A percentile compares a stretch with the other conserved stretches of the same genome.
phyloP scores from a whole-genome alignment of 2,113 vertebrate species.

The Amphiprion percula region DNA sequence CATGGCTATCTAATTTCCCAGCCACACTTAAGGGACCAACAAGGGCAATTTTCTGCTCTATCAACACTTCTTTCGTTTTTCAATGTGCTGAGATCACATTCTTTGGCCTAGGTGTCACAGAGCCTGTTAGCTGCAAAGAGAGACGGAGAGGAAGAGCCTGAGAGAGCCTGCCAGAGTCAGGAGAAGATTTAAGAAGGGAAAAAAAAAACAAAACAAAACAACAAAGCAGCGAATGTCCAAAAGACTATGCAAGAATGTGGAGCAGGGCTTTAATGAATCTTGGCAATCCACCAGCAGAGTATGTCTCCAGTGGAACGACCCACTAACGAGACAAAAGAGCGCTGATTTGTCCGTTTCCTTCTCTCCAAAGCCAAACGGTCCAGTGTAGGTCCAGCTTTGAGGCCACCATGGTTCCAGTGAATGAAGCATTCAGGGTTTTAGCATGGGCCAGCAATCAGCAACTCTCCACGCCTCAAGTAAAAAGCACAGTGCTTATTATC shows the following conservation, averaged over 20 bases:
- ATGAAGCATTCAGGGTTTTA: constrained; percentile 60
- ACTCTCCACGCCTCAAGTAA: constrained; percentile 39
- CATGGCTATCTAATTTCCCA: constrained; percentile 70
- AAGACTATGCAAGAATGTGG: constrained; percentile 38
- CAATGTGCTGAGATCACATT: constrained; percentile 24
- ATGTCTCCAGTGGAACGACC: constrained; percentile 39
- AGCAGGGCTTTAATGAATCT: constrained; percentile 53
- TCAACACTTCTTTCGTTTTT: constrained; percentile 50
- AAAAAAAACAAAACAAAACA: constrained; percentile 12
- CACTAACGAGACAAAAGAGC: constrained; percentile 53
- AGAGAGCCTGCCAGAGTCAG: neutral
- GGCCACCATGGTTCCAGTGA: constrained; percentile 47
- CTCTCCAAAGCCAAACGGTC: constrained; percentile 18
- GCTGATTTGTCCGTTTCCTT: constrained; percentile 38
- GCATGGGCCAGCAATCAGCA: constrained; percentile 42
- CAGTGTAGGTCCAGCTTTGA: constrained; percentile 18
- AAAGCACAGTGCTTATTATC: constrained; percentile 61
- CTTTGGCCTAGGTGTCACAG: constrained; percentile 28
- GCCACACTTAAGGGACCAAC: constrained; percentile 70
- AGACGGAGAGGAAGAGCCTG: neutral
- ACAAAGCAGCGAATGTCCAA: constrained; percentile 40
- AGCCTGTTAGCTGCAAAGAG: constrained; percentile 12
- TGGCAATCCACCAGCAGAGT: constrained; percentile 47
- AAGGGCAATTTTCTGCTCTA: constrained; percentile 73
- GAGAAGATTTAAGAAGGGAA: neutral